These are phyloP conservation scores for Dryobotodes eremita DNA, from an alignment of 2,888 invertebrate genomes.

Conservation along the genomic window DNA sequence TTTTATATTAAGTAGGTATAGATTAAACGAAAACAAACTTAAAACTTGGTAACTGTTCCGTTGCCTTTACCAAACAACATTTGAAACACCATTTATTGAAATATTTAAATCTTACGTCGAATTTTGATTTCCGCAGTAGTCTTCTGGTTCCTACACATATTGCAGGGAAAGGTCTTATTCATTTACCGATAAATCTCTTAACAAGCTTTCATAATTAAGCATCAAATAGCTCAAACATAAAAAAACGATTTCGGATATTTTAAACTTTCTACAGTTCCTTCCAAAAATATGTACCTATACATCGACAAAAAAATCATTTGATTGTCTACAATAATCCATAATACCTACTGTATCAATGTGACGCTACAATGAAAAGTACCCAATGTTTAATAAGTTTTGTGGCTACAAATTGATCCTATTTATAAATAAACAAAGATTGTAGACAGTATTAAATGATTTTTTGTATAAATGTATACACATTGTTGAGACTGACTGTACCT, in stretches of 20 bases:
- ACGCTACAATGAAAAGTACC: not conserved
- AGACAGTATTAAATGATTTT: not conserved
- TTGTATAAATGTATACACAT: not conserved
- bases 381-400: not conserved
- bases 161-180: too few species aligned
- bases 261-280: too few species aligned
- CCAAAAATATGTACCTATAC: too few species aligned
- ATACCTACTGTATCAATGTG: not conserved
- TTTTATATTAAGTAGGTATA: not conserved
- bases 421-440: not conserved
- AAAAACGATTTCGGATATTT: not conserved
- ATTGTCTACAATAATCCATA: not conserved
- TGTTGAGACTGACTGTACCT: not conserved
- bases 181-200: too few species aligned
- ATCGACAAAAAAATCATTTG: not conserved
- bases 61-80: not conserved
- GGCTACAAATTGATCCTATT: not conserved
- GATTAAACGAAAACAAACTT: not conserved
- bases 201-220: not conserved
- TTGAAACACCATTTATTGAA: conserved; percentile 1
- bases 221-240: not conserved
- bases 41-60: not conserved
- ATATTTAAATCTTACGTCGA: not conserved
- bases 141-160: too few species aligned
- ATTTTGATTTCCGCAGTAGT: too few species aligned